These are phyloP conservation scores for Rallus limicola DNA, from an alignment of 2,113 vertebrate genomes.

Conservation along the genomic window DNA sequence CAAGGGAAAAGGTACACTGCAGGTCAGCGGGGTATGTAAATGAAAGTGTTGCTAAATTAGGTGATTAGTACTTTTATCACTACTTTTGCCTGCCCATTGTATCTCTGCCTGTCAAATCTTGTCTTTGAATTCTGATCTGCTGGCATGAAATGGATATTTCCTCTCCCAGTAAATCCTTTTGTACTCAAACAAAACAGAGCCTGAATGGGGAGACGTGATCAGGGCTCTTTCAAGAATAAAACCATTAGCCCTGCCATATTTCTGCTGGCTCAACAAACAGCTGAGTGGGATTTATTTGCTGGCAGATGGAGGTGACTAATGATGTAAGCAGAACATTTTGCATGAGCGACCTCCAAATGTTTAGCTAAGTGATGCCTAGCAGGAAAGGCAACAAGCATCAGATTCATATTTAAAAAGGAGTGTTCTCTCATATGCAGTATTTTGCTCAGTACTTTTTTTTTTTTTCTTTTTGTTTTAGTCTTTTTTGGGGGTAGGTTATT, in stretches of 20 bases:
- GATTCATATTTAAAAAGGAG: neutral
- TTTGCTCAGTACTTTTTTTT: neutral
- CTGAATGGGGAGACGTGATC: neutral
- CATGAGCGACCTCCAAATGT: neutral
- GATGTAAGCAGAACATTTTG: neutral
- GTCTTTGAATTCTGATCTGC: neutral
- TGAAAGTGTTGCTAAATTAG: neutral
- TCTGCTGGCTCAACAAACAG: neutral
- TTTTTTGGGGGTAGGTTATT: neutral
- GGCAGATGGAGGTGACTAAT: neutral
- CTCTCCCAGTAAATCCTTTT: neutral
- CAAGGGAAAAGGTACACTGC: neutral
- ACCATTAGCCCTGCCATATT: neutral
- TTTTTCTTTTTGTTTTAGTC: neutral
- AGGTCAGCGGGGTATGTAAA: neutral
- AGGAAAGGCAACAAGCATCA: neutral
- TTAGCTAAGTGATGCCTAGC: neutral
- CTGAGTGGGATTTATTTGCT: slow-evolving; percentile 19
- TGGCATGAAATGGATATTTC: neutral
- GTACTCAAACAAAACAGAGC: neutral
- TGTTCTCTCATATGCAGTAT: neutral
- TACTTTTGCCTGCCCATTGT: neutral
- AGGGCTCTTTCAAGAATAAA: neutral
- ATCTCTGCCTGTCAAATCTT: neutral
- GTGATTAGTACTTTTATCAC: neutral